Conservation (phyloP, 2,888 invertebrate species). For the Drosophila hamatofila region DNA sequence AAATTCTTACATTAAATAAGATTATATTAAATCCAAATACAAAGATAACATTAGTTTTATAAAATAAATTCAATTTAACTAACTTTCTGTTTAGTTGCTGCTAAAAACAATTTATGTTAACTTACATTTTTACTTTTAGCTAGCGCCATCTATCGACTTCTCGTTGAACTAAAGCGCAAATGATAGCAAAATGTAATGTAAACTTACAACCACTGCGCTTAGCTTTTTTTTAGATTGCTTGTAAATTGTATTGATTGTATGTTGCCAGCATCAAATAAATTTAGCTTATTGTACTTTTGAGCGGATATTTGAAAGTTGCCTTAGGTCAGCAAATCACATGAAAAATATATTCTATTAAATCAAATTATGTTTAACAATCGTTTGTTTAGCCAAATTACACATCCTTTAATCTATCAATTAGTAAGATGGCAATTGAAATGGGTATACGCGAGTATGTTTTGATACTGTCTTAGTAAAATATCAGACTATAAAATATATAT, state of each 20-base stretch:
- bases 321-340: too few relatives aligned
- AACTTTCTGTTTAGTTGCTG: neutral
- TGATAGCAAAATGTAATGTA: neutral
- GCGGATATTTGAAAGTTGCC: neutral
- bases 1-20: neutral
- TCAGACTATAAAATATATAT: neutral
- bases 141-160: conserved; percentile 32
- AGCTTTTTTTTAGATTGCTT: too few relatives aligned
- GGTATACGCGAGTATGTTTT: too few relatives aligned
- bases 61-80: neutral
- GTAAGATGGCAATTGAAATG: too few relatives aligned
- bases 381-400: too few relatives aligned
- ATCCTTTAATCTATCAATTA: too few relatives aligned
- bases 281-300: neutral
- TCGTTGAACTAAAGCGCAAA: neutral
- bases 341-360: too few relatives aligned
- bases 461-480: neutral
- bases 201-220: too few relatives aligned
- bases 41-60: neutral
- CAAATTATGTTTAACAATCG: too few relatives aligned
- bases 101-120: conserved; percentile 15
- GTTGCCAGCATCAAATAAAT: neutral
- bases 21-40: too few relatives aligned
- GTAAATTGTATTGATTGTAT: neutral
- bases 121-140: conserved; percentile 2